Evolutionary conservation across 2,888 invertebrate genomes (phyloP).

Genomic region (Apodemia arnacis): DNA sequence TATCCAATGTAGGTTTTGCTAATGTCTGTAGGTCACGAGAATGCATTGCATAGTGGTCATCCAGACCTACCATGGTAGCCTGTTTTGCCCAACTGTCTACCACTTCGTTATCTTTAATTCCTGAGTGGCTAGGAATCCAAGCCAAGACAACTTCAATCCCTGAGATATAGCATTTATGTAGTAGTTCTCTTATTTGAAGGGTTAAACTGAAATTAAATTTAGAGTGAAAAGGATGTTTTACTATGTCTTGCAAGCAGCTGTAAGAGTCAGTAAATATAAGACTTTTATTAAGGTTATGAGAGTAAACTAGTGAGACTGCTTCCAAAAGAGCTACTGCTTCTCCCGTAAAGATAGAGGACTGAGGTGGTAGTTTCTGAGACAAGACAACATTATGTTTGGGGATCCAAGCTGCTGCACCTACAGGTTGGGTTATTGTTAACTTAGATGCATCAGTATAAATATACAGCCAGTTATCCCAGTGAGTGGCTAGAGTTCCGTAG

Average conservation of each 20-base stretch:
- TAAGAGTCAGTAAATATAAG: not conserved
- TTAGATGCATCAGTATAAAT: not conserved
- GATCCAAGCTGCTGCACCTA: not conserved
- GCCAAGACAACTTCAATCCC: not conserved
- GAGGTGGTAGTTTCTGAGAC: not conserved
- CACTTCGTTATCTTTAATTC: not conserved
- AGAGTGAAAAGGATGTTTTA: not conserved
- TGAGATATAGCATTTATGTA: not conserved
- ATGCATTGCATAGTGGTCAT: too few relatives aligned
- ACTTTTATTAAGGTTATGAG: not conserved
- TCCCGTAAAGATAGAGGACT: conserved; percentile 25
- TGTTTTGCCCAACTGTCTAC: too few relatives aligned
- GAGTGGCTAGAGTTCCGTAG: too few relatives aligned
- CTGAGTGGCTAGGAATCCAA: not conserved
- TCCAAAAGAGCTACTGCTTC: conserved; percentile 26
- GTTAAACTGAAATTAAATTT: not conserved
- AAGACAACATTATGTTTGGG: not conserved
- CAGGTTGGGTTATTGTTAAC: not conserved
- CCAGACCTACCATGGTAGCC: too few relatives aligned
- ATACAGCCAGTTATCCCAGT: not conserved
- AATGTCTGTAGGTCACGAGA: too few relatives aligned
- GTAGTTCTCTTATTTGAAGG: not conserved
- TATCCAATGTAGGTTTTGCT: too few relatives aligned
- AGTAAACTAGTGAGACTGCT: not conserved
- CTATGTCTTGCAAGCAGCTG: not conserved